Evolutionary conservation across 2,113 vertebrate genomes (phyloP).

Genomic region (Mystacornis crossleyi): DNA sequence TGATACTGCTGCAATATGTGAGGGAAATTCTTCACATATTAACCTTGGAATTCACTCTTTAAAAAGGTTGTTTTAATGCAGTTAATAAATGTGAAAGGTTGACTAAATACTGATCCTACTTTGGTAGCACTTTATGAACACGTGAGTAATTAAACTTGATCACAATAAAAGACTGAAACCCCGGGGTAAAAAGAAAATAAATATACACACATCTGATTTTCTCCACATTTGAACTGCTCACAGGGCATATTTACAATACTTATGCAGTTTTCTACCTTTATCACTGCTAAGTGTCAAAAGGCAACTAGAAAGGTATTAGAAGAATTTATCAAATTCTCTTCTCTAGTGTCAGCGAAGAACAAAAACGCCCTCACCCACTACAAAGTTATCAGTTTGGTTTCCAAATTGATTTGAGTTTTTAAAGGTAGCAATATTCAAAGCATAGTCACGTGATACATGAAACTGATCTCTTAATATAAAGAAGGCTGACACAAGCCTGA

Average conservation of each 20-base stretch:
- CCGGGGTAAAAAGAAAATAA: not conserved
- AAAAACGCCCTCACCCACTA: not conserved
- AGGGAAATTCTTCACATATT: not conserved
- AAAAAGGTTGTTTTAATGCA: not conserved
- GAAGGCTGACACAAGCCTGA: not conserved
- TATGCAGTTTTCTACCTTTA: not conserved
- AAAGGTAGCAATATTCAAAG: not conserved
- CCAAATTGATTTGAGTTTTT: not conserved
- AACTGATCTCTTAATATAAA: not conserved
- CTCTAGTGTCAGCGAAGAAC: not conserved
- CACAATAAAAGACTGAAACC: not conserved
- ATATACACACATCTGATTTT: not conserved
- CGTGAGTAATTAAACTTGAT: not conserved
- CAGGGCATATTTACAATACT: not conserved
- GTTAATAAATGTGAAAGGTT: not conserved
- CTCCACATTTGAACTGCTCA: not conserved
- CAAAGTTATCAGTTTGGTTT: not conserved
- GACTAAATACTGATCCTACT: not conserved
- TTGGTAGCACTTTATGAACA: not conserved
- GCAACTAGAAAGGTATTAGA: not conserved
- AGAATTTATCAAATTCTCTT: not conserved
- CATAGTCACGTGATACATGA: rapidly evolving
- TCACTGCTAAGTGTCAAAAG: not conserved
- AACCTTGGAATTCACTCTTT: not conserved
- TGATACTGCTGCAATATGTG: not conserved